Conservation (phyloP, 1,140 invertebrate genomes). For the Diorhabda carinulata region DNA sequence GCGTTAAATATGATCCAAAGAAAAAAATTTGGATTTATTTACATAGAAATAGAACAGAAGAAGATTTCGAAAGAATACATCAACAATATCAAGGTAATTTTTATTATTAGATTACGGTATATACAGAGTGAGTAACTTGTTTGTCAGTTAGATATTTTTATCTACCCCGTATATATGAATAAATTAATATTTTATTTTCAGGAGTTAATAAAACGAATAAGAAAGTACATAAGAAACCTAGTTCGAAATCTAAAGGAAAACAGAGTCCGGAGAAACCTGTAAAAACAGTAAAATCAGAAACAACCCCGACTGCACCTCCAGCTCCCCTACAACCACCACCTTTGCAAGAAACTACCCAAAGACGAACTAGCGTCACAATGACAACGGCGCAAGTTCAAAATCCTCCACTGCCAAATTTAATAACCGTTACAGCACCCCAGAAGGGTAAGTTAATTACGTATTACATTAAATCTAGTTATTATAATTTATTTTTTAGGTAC, state of each 20-base stretch:
- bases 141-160: neutral
- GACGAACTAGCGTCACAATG: constrained; percentile 18
- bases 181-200: constrained; percentile 7
- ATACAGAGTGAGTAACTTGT: neutral
- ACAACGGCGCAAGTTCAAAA: constrained; percentile 16
- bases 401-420: constrained; percentile 21
- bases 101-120: neutral
- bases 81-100: constrained; percentile 55
- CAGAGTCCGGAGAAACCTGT: constrained; percentile 48
- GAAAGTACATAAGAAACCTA: constrained; percentile 48
- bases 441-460: constrained; percentile 12
- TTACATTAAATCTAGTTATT: neutral
- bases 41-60: constrained; percentile 69
- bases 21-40: constrained; percentile 89
- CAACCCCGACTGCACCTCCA: neutral
- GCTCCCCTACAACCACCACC: constrained; percentile 7
- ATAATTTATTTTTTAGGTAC: constrained; percentile 9
- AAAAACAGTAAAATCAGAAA: constrained; percentile 4
- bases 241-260: constrained; percentile 47
- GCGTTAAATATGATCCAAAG: constrained; percentile 85
- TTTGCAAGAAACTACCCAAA: constrained; percentile 1
- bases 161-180: neutral
- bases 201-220: constrained; percentile 55
- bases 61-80: constrained; percentile 70
- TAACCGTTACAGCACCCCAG: constrained; percentile 21